These are phyloP conservation scores for Trogon melanurus DNA, from an alignment of 2,113 vertebrate genomes.

Conservation along the genomic window DNA sequence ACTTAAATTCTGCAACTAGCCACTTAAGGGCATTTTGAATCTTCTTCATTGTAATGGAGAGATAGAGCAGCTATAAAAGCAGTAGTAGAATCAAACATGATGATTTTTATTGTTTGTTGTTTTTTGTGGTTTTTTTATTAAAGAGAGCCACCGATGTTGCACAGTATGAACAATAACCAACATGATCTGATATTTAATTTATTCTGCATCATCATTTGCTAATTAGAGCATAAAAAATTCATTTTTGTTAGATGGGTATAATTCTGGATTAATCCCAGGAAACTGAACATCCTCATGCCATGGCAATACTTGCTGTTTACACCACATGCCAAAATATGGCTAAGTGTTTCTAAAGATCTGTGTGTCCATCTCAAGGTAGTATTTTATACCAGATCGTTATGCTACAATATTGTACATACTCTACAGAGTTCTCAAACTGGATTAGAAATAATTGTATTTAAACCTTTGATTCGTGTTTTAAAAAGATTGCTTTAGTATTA, in stretches of 20 bases:
- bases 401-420: constrained; percentile 4
- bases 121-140: not conserved
- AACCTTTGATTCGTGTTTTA: constrained; percentile 30
- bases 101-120: not conserved
- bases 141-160: not conserved
- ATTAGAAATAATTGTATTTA: constrained; percentile 58
- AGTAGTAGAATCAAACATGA: not conserved
- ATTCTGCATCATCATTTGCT: not conserved
- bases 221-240: not conserved
- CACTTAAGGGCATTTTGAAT: constrained; percentile 5
- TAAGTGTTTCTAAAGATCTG: not conserved
- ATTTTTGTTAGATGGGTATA: not conserved
- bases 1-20: constrained; percentile 2
- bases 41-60: not conserved
- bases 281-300: not conserved
- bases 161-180: not conserved
- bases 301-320: not conserved
- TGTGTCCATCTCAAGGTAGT: constrained; percentile 20
- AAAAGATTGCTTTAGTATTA: constrained; percentile 20
- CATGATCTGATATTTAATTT: not conserved
- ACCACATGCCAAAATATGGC: not conserved
- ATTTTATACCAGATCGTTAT: constrained; percentile 31
- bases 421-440: constrained; percentile 28
- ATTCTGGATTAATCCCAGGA: not conserved
- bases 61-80: not conserved